phyloP scores from a whole-genome alignment of 2,113 vertebrate genomes.

The Dunckerocampus dactyliophorus region DNA sequence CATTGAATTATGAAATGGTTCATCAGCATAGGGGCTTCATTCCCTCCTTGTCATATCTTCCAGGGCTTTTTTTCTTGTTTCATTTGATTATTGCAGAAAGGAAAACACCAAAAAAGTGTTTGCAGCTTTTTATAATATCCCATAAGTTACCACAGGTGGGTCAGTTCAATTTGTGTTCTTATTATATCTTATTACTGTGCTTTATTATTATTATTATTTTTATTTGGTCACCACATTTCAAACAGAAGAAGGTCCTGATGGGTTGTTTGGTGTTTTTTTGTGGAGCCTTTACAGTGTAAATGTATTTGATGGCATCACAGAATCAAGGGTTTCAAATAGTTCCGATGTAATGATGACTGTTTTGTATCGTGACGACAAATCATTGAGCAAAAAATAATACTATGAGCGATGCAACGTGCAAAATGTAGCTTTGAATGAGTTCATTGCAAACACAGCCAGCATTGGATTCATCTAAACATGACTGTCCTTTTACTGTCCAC shows the following conservation, averaged over 20 bases:
- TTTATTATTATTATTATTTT: slow-evolving; percentile 1
- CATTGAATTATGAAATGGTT: too few relatives aligned
- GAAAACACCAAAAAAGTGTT: slow-evolving; percentile 25
- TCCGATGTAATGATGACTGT: slow-evolving; percentile 18
- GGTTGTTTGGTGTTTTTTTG: slow-evolving; percentile 1
- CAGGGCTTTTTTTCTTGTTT: slow-evolving; percentile 1
- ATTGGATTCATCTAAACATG: background rate
- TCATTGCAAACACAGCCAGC: too few relatives aligned
- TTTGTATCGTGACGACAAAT: slow-evolving; percentile 48
- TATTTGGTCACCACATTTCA: slow-evolving; percentile 19
- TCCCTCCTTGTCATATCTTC: too few relatives aligned
- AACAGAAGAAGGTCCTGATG: slow-evolving; percentile 8
- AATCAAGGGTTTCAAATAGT: slow-evolving; percentile 5
- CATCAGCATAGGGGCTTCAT: background rate
- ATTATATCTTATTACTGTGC: slow-evolving; percentile 8
- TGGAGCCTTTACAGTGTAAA: slow-evolving; percentile 8
- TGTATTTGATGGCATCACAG: background rate
- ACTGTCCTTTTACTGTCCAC: slow-evolving; percentile 5
- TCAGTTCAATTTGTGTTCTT: slow-evolving; percentile 8
- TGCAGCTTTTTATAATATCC: slow-evolving; percentile 2
- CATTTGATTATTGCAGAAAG: slow-evolving; percentile 17
- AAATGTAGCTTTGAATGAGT: slow-evolving; percentile 6
- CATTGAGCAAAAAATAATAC: background rate
- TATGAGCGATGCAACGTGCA: slow-evolving; percentile 11
- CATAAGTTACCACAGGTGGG: slow-evolving; percentile 22